Evolutionary conservation across 2,113 vertebrate species (phyloP).

Genomic region (Arenaria interpres): DNA sequence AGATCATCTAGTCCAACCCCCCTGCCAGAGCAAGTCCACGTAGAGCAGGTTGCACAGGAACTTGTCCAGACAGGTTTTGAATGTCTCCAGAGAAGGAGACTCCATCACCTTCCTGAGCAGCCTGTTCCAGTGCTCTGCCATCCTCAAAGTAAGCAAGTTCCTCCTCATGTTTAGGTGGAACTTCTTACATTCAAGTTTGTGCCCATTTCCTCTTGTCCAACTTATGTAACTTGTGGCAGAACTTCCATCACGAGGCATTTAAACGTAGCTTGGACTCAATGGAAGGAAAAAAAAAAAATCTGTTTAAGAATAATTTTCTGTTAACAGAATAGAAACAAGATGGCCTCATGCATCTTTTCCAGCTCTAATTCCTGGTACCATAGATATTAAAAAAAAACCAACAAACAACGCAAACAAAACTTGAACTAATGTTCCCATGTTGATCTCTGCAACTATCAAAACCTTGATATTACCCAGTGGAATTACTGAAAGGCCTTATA

Average conservation of each 20-base stretch:
- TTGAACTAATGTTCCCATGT: background rate
- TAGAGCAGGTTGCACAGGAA: too few relatives aligned
- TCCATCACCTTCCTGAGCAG: too few relatives aligned
- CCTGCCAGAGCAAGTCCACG: too few relatives aligned
- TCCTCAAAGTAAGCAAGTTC: too few relatives aligned
- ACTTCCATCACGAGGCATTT: background rate
- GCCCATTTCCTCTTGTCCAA: too few relatives aligned
- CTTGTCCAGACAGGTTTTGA: too few relatives aligned
- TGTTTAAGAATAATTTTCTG: background rate
- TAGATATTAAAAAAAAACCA: background rate
- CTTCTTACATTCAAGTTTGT: too few relatives aligned
- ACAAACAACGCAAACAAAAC: background rate
- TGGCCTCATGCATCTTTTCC: background rate
- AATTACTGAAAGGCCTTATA: background rate
- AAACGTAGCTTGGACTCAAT: background rate
- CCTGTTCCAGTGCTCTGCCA: too few relatives aligned
- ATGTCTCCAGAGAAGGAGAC: too few relatives aligned
- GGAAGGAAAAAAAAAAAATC: background rate
- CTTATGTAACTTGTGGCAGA: background rate
- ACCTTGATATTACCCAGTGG: background rate
- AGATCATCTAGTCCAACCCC: too few relatives aligned
- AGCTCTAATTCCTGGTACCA: background rate
- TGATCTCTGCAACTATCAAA: background rate
- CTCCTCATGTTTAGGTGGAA: too few relatives aligned
- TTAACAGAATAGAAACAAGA: background rate